These are phyloP conservation scores for Graphium colonna DNA, from an alignment of 2,888 invertebrate species.

Conservation along the genomic window DNA sequence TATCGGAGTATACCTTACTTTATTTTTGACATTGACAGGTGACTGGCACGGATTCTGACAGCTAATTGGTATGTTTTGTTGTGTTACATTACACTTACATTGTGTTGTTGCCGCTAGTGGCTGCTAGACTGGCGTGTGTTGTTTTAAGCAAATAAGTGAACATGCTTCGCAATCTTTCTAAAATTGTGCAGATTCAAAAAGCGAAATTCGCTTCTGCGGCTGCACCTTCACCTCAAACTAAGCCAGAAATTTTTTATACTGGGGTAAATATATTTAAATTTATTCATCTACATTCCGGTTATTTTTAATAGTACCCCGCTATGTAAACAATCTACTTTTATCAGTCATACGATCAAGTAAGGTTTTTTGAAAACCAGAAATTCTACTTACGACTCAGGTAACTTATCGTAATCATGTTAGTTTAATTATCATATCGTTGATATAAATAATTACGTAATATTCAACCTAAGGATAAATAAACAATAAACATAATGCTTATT, in stretches of 20 bases:
- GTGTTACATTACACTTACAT: too few species aligned
- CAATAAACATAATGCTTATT: too few species aligned
- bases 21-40: too few species aligned
- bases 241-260: slow-evolving; percentile 88
- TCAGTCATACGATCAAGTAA: too few species aligned
- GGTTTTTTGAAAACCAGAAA: background rate
- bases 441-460: slow-evolving; percentile 1
- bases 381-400: background rate
- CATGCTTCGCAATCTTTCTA: slow-evolving; percentile 59
- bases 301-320: background rate
- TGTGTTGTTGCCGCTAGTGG: too few species aligned
- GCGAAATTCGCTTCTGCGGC: slow-evolving; percentile 80
- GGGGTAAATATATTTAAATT: slow-evolving; percentile 74
- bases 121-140: too few species aligned
- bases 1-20: too few species aligned
- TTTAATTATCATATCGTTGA: background rate
- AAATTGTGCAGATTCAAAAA: slow-evolving; percentile 54
- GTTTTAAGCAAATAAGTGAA: slow-evolving; percentile 23
- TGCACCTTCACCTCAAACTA: slow-evolving; percentile 82
- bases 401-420: background rate
- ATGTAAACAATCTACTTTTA: too few species aligned
- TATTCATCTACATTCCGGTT: background rate
- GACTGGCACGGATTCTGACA: too few species aligned
- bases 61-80: too few species aligned
- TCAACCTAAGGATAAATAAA: too few species aligned